A percentile compares a stretch with the other conserved stretches of the same genome.
Evolutionary conservation across 2,113 vertebrate genomes (phyloP).

Genomic region (Microtus ochrogaster): DNA sequence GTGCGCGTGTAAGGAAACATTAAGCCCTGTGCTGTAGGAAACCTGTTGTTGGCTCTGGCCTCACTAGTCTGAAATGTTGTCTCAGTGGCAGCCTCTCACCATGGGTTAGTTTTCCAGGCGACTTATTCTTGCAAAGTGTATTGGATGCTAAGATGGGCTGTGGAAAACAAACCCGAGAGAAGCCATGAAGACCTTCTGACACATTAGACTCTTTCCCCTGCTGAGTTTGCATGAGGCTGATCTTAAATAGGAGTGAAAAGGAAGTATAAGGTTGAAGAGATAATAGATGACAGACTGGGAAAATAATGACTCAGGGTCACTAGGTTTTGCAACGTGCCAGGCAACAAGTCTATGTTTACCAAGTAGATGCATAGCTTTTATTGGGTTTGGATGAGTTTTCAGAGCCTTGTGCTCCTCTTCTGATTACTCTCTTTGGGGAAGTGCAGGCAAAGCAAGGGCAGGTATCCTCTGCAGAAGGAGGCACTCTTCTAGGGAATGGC

Average conservation of each 20-base stretch:
- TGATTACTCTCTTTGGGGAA: not conserved
- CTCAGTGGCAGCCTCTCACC: constrained; percentile 70
- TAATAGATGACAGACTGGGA: constrained; percentile 1
- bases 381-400: constrained; percentile 59
- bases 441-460: rapidly evolving
- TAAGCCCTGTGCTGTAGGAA: constrained; percentile 21
- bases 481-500: no score
- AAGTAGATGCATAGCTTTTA: not conserved
- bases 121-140: constrained; percentile 79
- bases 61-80: constrained; percentile 64
- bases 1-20: constrained; percentile 43
- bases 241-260: constrained; percentile 83
- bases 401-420: constrained; percentile 44
- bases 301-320: not conserved
- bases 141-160: constrained; percentile 81
- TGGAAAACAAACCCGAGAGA: constrained; percentile 83
- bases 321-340: not conserved
- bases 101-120: constrained; percentile 75
- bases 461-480: rapidly evolving
- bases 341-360: not conserved
- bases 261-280: constrained; percentile 72
- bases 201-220: constrained; percentile 84
- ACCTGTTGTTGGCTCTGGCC: not conserved
- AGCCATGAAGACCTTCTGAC: constrained; percentile 86
- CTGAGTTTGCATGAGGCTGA: constrained; percentile 84